A percentile compares a stretch with the other conserved stretches of the same genome.
Conservation (phyloP, 1,140 invertebrate species). For the Stegodyphus mimosarum region DNA sequence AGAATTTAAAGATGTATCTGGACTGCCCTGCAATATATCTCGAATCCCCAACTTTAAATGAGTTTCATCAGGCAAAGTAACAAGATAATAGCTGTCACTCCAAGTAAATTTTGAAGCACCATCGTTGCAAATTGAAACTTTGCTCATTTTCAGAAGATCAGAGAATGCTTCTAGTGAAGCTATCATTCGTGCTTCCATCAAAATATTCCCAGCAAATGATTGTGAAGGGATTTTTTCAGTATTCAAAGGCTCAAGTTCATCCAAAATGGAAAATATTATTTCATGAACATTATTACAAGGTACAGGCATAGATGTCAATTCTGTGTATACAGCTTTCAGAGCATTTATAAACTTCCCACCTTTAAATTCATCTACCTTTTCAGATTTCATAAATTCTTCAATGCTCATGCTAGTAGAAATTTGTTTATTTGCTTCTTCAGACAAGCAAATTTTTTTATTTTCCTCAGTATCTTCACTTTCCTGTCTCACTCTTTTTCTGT, state of each 20-base stretch:
- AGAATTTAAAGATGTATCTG: conserved; percentile 43
- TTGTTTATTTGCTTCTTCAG: conserved; percentile 38
- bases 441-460: conserved; percentile 49
- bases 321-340: conserved; percentile 31
- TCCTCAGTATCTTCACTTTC: conserved; percentile 52
- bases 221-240: conserved; percentile 52
- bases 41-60: conserved; percentile 32
- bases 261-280: conserved; percentile 39
- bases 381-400: conserved; percentile 59
- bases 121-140: conserved; percentile 53
- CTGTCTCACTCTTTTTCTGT: conserved; percentile 34
- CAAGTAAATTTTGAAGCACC: conserved; percentile 26
- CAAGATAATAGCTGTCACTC: conserved; percentile 22
- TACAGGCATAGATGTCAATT: conserved; percentile 42
- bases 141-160: conserved; percentile 35
- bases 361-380: conserved; percentile 57
- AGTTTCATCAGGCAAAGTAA: conserved; percentile 41
- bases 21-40: conserved; percentile 48
- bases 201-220: conserved; percentile 58
- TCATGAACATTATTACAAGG: conserved; percentile 56
- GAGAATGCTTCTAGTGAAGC: conserved; percentile 39
- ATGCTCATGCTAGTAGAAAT: background rate
- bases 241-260: conserved; percentile 47
- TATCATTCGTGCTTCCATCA: conserved; percentile 42
- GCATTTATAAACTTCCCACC: conserved; percentile 53